A percentile compares a stretch with the other conserved stretches of the same genome.
phyloP scores from a whole-genome alignment of 2,113 vertebrate species.

The Passer montanus region DNA sequence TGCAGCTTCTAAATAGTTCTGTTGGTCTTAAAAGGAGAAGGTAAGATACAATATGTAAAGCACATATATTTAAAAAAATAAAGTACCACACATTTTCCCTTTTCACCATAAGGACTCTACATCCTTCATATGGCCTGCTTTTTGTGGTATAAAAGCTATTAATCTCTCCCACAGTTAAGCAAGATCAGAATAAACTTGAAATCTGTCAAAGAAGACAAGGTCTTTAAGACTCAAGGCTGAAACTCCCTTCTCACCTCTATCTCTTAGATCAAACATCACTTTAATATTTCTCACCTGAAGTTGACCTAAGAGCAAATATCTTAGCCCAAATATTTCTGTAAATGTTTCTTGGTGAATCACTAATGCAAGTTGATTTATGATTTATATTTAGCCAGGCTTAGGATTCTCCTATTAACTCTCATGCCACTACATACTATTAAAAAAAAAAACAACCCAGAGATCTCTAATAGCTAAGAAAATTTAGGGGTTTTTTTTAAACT shows the following conservation, averaged over 20 bases:
- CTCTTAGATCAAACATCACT: background rate
- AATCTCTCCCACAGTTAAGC: background rate
- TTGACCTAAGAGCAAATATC: background rate
- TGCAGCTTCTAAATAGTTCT: slow-evolving; percentile 97
- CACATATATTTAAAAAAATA: background rate
- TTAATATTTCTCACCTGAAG: background rate
- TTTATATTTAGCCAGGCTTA: background rate
- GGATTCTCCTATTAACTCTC: background rate
- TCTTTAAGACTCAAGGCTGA: background rate
- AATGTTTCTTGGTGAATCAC: background rate
- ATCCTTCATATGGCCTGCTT: background rate
- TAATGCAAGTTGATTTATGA: background rate
- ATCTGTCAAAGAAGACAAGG: background rate
- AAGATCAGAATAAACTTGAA: background rate
- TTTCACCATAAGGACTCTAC: background rate
- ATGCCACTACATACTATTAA: background rate
- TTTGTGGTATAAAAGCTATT: background rate
- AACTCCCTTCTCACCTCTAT: background rate
- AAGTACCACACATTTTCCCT: background rate
- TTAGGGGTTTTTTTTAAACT: background rate
- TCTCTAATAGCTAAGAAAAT: background rate
- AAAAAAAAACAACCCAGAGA: background rate
- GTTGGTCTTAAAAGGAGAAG: slow-evolving; percentile 83
- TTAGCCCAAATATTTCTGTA: background rate
- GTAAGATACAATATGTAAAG: background rate